phyloP scores from a whole-genome alignment of 2,113 vertebrate genomes.

The Thryonomys swinderianus region DNA sequence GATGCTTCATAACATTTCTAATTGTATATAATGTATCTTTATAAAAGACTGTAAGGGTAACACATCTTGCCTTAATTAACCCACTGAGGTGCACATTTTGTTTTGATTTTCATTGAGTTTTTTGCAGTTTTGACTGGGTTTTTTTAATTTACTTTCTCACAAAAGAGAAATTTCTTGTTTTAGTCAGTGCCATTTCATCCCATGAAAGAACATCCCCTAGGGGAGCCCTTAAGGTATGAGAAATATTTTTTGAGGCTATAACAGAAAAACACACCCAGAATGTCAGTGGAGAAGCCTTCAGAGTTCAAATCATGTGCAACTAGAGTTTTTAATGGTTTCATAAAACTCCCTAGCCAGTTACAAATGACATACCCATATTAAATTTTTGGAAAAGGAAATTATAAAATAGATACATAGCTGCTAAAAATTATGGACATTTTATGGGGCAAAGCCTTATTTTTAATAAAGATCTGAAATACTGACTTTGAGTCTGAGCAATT shows the following conservation, averaged over 20 bases:
- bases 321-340: slow-evolving; percentile 46
- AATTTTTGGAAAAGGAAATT: slow-evolving; percentile 75
- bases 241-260: slow-evolving; percentile 26
- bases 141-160: slow-evolving; percentile 22
- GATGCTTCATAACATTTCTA: slow-evolving; percentile 32
- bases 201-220: slow-evolving; percentile 43
- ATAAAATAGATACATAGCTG: slow-evolving; percentile 66
- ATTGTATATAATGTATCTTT: background rate
- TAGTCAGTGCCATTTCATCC: slow-evolving; percentile 59
- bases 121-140: slow-evolving; percentile 46
- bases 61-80: slow-evolving; percentile 10
- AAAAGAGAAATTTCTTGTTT: slow-evolving; percentile 52
- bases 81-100: background rate
- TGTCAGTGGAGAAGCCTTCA: slow-evolving; percentile 47
- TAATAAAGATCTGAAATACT: slow-evolving; percentile 76
- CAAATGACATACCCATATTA: slow-evolving; percentile 68
- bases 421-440: slow-evolving; percentile 72
- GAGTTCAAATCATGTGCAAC: slow-evolving; percentile 55
- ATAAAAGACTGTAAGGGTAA: background rate
- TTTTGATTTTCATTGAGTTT: slow-evolving; percentile 48
- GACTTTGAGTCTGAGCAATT: slow-evolving; percentile 75
- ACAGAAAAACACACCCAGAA: slow-evolving; percentile 50
- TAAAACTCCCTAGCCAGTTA: slow-evolving; percentile 53
- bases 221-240: slow-evolving; percentile 60
- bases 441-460: slow-evolving; percentile 67